Conservation (phyloP, 1,140 invertebrate genomes). For the Potamilus streckersoni region DNA sequence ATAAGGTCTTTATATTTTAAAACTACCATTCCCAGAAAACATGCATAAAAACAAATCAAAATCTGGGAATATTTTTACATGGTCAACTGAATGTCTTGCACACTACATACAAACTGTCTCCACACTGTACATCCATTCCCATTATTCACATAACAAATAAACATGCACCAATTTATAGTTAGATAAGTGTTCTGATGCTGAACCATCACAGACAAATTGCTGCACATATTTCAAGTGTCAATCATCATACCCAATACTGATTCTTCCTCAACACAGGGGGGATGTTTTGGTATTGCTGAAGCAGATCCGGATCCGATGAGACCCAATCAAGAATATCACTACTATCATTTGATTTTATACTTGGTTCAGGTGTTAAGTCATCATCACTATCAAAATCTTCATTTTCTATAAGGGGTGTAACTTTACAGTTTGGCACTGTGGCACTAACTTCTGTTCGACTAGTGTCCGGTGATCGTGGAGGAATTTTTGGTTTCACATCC, state of each 20-base stretch:
- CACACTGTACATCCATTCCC: too few relatives aligned
- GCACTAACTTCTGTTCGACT: slow-evolving; percentile 48
- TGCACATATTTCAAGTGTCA: too few relatives aligned
- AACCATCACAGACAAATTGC: too few relatives aligned
- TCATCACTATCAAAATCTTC: slow-evolving; percentile 1
- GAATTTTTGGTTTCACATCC: slow-evolving; percentile 15
- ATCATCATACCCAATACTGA: slow-evolving; percentile 38
- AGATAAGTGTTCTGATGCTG: too few relatives aligned
- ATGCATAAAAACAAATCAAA: too few relatives aligned
- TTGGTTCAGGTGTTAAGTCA: slow-evolving; percentile 3
- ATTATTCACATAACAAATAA: too few relatives aligned
- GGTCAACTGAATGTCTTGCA: too few relatives aligned
- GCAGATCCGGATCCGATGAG: slow-evolving; percentile 31
- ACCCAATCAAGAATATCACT: slow-evolving; percentile 35
- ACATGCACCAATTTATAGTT: too few relatives aligned
- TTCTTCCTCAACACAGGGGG: slow-evolving; percentile 35
- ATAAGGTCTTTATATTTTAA: too few relatives aligned
- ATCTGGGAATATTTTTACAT: too few relatives aligned
- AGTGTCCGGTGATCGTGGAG: slow-evolving; percentile 45
- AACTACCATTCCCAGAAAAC: too few relatives aligned
- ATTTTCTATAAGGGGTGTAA: slow-evolving; percentile 47
- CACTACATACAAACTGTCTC: too few relatives aligned
- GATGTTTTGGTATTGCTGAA: slow-evolving; percentile 27
- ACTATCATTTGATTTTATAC: slow-evolving; percentile 17
- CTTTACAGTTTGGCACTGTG: slow-evolving; percentile 54